Percentiles rank a stretch among this genome's conserved stretches.
These are phyloP conservation scores for Phallusia fumigata DNA, from an alignment of 23 tunicate genomes.

Conservation along the genomic window DNA sequence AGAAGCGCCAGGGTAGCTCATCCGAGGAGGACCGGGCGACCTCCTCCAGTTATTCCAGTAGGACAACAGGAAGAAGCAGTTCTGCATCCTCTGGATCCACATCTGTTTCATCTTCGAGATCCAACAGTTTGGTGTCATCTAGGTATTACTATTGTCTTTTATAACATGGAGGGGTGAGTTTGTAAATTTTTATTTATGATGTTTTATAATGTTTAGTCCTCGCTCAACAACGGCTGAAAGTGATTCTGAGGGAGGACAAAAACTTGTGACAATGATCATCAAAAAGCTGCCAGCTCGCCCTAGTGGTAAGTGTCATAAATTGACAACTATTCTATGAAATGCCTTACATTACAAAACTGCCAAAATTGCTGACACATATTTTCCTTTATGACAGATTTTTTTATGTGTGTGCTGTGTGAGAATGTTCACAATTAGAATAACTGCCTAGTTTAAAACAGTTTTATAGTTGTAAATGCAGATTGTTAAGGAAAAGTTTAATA, in stretches of 20 bases:
- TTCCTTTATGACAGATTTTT: too few relatives aligned
- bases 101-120: conserved; percentile 26
- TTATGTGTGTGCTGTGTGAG: too few relatives aligned
- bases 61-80: conserved; percentile 37
- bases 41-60: conserved; percentile 59
- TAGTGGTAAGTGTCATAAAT: conserved; percentile 50
- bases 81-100: conserved; percentile 56
- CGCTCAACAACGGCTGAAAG: conserved; percentile 36
- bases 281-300: conserved; percentile 80
- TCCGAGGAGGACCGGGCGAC: conserved; percentile 35
- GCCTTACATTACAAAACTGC: too few relatives aligned
- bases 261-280: conserved; percentile 82
- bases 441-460: too few relatives aligned
- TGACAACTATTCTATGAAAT: too few relatives aligned
- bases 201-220: conserved; percentile 12
- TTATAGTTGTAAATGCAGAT: too few relatives aligned
- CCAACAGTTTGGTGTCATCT: conserved; percentile 46
- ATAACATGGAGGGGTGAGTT: not conserved
- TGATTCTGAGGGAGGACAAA: conserved; percentile 56
- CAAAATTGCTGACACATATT: too few relatives aligned
- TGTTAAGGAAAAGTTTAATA: too few relatives aligned
- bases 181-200: not conserved
- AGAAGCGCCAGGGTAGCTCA: conserved; percentile 8
- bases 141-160: conserved; percentile 25
- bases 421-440: too few relatives aligned